Percentiles rank a stretch among this genome's conserved stretches.
Conservation (phyloP, 2,888 invertebrate species). For the Apeira syringaria region DNA sequence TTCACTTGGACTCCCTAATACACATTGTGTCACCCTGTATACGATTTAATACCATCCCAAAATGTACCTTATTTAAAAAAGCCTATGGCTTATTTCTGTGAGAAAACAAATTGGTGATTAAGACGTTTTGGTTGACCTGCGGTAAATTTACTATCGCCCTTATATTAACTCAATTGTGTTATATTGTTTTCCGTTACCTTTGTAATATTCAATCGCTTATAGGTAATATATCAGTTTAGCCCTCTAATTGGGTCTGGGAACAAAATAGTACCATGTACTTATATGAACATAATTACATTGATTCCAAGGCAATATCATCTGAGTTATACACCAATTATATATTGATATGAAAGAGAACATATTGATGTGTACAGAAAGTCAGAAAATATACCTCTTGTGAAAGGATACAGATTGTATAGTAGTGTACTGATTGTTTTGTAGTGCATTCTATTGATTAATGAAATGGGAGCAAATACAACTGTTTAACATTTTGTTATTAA, state of each 20-base stretch:
- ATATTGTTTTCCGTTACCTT: slow-evolving; percentile 65
- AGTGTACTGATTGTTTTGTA: too few relatives aligned
- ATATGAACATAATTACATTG: too few relatives aligned
- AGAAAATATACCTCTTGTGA: too few relatives aligned
- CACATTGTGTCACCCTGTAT: slow-evolving; percentile 56
- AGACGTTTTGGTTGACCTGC: slow-evolving; percentile 35
- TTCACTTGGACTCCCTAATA: slow-evolving; percentile 64
- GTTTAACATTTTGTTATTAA: too few relatives aligned
- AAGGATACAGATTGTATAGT: too few relatives aligned
- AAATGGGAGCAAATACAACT: too few relatives aligned
- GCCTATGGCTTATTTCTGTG: slow-evolving; percentile 26
- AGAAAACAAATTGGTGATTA: slow-evolving; percentile 5
- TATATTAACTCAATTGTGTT: slow-evolving; percentile 64
- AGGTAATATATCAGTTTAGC: slow-evolving; percentile 17
- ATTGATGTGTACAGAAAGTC: too few relatives aligned
- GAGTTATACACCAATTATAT: too few relatives aligned
- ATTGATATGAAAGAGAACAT: background rate
- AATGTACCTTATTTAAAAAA: slow-evolving; percentile 26
- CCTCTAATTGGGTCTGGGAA: slow-evolving; percentile 7
- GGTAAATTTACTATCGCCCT: slow-evolving; percentile 62
- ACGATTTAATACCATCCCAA: slow-evolving; percentile 25
- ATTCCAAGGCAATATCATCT: too few relatives aligned
- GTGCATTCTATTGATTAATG: too few relatives aligned
- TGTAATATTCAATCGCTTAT: slow-evolving; percentile 59
- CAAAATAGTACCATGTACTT: background rate